Conservation (phyloP, 2,113 vertebrate species). For the Spizaetus ornatus region DNA sequence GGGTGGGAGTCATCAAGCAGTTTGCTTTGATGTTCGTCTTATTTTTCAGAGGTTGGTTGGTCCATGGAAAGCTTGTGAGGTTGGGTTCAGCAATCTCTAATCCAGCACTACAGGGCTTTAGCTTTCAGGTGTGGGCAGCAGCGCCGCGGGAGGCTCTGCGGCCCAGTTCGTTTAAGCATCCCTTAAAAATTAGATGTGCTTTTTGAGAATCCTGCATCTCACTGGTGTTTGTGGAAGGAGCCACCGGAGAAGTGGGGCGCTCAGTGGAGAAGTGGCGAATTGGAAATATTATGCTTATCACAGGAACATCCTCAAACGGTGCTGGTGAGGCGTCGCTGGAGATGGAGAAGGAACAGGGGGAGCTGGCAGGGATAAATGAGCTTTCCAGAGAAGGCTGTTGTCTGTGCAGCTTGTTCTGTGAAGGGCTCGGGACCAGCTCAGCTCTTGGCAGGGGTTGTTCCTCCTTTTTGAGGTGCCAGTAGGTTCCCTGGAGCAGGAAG, state of each 20-base stretch:
- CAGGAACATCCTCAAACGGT: fast-evolving
- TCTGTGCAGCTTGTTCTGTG: background rate
- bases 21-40: background rate
- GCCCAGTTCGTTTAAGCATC: background rate
- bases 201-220: background rate
- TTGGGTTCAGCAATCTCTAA: background rate
- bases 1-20: background rate
- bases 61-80: background rate
- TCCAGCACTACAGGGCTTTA: too few relatives aligned
- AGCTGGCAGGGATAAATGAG: background rate
- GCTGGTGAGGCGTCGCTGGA: background rate
- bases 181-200: fast-evolving
- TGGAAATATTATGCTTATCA: fast-evolving
- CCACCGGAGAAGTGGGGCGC: background rate
- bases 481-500: background rate
- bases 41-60: fast-evolving
- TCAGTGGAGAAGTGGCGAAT: too few relatives aligned
- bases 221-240: fast-evolving
- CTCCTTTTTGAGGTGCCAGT: background rate
- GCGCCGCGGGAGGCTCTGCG: fast-evolving
- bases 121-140: background rate
- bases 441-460: background rate
- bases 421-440: fast-evolving
- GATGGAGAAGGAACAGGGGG: background rate
- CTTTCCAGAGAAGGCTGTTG: background rate